phyloP scores from a whole-genome alignment of 2,888 invertebrate genomes.

The Hyalella azteca region DNA sequence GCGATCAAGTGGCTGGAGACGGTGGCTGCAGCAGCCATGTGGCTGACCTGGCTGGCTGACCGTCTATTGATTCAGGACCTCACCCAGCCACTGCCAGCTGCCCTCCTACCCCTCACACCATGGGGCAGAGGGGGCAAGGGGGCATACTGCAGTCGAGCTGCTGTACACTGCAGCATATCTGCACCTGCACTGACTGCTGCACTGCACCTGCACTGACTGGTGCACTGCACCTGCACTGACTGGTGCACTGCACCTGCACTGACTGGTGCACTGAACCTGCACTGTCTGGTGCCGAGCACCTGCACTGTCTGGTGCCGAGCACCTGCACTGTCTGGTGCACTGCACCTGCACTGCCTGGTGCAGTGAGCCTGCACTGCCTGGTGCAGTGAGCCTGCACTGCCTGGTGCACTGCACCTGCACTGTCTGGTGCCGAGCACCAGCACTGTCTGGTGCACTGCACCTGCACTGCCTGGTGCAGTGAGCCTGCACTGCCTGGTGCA shows the following conservation, averaged over 20 bases:
- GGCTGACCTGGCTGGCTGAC: neutral
- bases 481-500: neutral
- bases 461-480: neutral
- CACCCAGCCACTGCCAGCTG: neutral
- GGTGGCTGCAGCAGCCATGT: neutral
- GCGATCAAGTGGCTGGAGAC: neutral
- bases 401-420: neutral
- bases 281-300: too few relatives aligned
- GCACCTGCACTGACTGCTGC: neutral
- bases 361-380: neutral
- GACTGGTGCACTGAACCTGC: neutral
- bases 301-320: too few relatives aligned
- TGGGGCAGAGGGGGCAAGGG: neutral
- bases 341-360: neutral
- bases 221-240: neutral
- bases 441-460: neutral
- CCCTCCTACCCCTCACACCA: neutral
- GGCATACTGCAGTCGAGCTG: neutral
- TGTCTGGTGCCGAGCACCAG: neutral
- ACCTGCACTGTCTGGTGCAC: neutral
- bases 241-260: neutral
- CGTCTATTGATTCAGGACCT: constrained; percentile 27
- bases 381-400: neutral
- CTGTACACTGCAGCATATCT: neutral
- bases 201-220: neutral